Base-by-base conservation (phyloP, 2,888 invertebrate genomes). In the Deilephila porcellus region DNA sequence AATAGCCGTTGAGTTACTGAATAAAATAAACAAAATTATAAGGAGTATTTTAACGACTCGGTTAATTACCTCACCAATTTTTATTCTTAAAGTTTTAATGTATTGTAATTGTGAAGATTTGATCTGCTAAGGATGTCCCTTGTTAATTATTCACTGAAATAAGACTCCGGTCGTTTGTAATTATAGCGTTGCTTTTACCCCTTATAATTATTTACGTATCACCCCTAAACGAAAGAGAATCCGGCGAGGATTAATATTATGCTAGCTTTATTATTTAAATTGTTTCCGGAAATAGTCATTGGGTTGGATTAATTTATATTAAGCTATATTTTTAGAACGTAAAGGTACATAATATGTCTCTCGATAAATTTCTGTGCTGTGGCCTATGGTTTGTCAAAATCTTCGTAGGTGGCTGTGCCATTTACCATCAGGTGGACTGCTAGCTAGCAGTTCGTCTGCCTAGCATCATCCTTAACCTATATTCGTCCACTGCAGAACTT, bases 161-260 rank as follows among this genome's bases (percentile, higher is more conserved):
- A 76, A 78, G 75, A 82, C 56, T 67, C 77, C 70, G 62, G 75
- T 74, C 64, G 70, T 67, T 70, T 53, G 74, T 72, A 73, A 74
- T 76, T 76, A 77, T 75, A 75, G 75, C 74, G 74, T 79, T 78
- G 76, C 77, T 75, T 76, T 73, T 60, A 71, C 59, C 73, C 60
- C 29, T 70, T 60, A 29, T 62, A 60, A 72, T 73, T 81, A 83
- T 81, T 83, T 82, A 80, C 79, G 78, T 78, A 82, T 80, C 72
- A 75, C 75, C 71, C 78, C 71, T 83, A 83, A 84, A 85, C 82
- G 86, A 84, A 84, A 81, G 83, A 82, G 82, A 63, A 45, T 73
- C 73, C 77, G 45, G 52, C 34, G 17, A 77, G 80, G 81, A 81
- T 84, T 81, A 84, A 73, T 78, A 79, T 78, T n/a, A 56, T 75